Conservation (phyloP, 1,140 invertebrate species). For the Aphidius ervi region DNA sequence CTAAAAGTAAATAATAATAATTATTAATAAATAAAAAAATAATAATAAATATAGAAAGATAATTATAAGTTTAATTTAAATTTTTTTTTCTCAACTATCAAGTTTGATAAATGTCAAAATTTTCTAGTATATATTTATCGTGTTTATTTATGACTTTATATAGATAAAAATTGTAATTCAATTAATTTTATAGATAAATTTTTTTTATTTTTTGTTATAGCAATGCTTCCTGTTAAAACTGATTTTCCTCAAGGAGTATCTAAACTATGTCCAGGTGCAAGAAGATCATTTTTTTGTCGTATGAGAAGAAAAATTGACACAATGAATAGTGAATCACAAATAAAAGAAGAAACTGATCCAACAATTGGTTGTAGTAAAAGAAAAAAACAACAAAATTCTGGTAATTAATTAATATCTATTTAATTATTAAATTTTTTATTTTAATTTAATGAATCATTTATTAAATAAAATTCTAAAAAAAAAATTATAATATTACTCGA, state of each 20-base stretch:
- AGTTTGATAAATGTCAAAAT: too few species aligned
- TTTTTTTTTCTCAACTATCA: too few species aligned
- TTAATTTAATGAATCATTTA: too few species aligned
- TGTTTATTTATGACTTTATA: too few species aligned
- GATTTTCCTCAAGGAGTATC: constrained; percentile 73
- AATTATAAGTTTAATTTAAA: too few species aligned
- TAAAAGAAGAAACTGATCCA: constrained; percentile 73
- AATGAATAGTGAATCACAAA: constrained; percentile 42
- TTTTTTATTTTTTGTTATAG: constrained; percentile 49
- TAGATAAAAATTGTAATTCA: too few species aligned
- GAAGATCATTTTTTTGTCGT: constrained; percentile 88
- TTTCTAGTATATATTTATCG: too few species aligned
- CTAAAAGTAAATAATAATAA: constrained; percentile 78
- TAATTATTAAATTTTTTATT: not conserved
- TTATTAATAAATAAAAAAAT: constrained; percentile 6
- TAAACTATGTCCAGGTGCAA: constrained; percentile 78
- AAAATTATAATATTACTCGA: too few species aligned
- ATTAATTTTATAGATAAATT: not conserved
- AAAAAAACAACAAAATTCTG: constrained; percentile 64
- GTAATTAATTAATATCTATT: constrained; percentile 37
- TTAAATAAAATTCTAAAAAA: too few species aligned
- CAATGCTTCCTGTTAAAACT: constrained; percentile 87
- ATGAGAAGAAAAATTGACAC: constrained; percentile 75
- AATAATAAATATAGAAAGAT: too few species aligned
- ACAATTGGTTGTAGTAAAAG: constrained; percentile 60